These are phyloP conservation scores for Ruditapes philippinarum DNA, from an alignment of 1,140 invertebrate species.

Conservation along the genomic window DNA sequence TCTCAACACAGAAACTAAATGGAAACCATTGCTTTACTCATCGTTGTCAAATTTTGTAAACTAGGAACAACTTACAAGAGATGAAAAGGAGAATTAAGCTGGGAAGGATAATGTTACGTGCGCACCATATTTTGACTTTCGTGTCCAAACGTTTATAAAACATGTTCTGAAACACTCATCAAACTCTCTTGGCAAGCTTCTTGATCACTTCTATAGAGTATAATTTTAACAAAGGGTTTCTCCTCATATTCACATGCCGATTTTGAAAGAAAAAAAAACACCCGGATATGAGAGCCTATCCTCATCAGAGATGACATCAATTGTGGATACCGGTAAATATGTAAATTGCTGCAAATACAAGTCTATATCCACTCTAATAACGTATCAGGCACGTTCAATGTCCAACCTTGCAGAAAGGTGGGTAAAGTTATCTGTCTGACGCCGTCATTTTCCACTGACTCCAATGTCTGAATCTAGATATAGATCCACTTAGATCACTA, in stretches of 20 bases:
- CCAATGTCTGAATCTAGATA: slow-evolving; percentile 63
- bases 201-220: slow-evolving; percentile 79
- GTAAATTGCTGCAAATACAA: slow-evolving; percentile 1
- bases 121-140: not conserved
- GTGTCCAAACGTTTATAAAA: slow-evolving; percentile 37
- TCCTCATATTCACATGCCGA: slow-evolving; percentile 85
- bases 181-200: slow-evolving; percentile 61
- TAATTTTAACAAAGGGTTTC: slow-evolving; percentile 86
- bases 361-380: not conserved
- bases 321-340: slow-evolving; percentile 44
- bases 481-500: no score
- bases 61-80: no score
- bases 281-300: slow-evolving; percentile 69
- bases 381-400: no score
- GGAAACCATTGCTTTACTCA: not conserved
- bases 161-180: slow-evolving; percentile 19
- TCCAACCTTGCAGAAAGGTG: slow-evolving; percentile 54
- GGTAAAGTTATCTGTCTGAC: slow-evolving; percentile 24
- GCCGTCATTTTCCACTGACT: slow-evolving; percentile 59
- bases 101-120: not conserved
- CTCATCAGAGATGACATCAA: slow-evolving; percentile 1
- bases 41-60: no score
- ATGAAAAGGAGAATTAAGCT: not conserved
- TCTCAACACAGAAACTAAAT: not conserved
- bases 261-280: slow-evolving; percentile 84